A percentile compares a stretch with the other conserved stretches of the same genome.
Conservation (phyloP, 2,113 vertebrate species). For the Lepidothrix coronata region DNA sequence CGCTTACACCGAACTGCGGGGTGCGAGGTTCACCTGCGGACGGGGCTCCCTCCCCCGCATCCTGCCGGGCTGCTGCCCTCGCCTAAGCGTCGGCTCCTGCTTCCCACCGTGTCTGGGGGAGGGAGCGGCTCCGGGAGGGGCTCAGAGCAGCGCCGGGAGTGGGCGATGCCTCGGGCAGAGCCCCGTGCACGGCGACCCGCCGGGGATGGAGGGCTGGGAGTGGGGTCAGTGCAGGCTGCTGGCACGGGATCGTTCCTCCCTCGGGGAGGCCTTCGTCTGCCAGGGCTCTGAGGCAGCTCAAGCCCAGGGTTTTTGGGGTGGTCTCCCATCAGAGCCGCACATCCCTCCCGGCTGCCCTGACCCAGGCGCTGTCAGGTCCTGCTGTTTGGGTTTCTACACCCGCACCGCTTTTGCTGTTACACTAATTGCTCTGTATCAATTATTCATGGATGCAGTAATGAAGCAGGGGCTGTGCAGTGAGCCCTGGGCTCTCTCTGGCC, state of each 20-base stretch:
- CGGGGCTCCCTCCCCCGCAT: neutral
- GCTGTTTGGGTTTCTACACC: neutral
- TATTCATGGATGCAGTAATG: neutral
- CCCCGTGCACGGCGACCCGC: neutral
- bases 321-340: fast-evolving
- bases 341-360: neutral
- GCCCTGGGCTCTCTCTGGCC: neutral
- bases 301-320: neutral
- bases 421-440: conserved; percentile 25
- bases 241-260: neutral
- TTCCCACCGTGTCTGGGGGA: neutral
- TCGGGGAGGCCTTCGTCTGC: neutral
- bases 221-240: neutral
- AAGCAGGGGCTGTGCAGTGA: neutral
- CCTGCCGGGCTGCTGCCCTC: neutral
- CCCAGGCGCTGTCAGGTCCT: neutral
- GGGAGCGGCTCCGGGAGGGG: neutral
- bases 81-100: neutral
- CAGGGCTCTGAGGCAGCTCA: neutral
- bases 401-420: neutral
- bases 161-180: neutral
- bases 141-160: neutral
- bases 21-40: neutral
- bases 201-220: neutral
- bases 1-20: fast-evolving